Conservation (phyloP, 2,113 vertebrate species). For the Sigmodon hispidus region DNA sequence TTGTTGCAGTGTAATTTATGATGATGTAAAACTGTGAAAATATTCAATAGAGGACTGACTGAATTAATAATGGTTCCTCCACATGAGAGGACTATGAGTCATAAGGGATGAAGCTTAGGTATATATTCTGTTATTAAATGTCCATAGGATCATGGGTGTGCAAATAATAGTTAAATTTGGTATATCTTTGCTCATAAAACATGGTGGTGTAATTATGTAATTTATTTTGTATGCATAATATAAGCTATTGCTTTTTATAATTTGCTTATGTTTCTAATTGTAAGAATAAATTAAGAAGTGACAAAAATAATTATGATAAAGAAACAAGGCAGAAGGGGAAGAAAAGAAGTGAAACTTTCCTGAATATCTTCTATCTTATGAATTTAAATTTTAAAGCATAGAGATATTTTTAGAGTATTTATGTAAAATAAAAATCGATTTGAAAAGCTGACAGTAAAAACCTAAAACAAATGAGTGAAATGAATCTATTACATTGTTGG, state of each 20-base stretch:
- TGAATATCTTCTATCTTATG: neutral
- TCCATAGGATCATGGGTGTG: neutral
- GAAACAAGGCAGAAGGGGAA: neutral
- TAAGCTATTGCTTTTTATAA: neutral
- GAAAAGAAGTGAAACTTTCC: neutral
- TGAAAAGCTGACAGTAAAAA: slow-evolving; percentile 3
- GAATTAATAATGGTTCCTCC: neutral
- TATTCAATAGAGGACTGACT: neutral
- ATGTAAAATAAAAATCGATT: neutral
- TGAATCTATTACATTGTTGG: neutral
- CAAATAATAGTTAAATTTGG: neutral
- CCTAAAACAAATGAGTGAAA: neutral
- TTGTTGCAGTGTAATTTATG: neutral
- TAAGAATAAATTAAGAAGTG: neutral
- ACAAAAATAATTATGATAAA: neutral
- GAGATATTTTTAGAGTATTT: slow-evolving; percentile 15
- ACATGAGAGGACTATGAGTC: neutral
- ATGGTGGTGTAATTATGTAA: neutral
- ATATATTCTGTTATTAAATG: neutral
- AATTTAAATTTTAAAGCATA: neutral
- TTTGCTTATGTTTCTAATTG: neutral
- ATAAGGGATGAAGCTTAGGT: neutral
- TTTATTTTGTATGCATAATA: neutral
- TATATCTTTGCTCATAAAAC: neutral
- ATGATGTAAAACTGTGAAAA: neutral